Percentiles rank a stretch among this genome's conserved stretches.
phyloP scores from a whole-genome alignment of 1,140 invertebrate genomes.

The Aphelinus atriplicis region DNA sequence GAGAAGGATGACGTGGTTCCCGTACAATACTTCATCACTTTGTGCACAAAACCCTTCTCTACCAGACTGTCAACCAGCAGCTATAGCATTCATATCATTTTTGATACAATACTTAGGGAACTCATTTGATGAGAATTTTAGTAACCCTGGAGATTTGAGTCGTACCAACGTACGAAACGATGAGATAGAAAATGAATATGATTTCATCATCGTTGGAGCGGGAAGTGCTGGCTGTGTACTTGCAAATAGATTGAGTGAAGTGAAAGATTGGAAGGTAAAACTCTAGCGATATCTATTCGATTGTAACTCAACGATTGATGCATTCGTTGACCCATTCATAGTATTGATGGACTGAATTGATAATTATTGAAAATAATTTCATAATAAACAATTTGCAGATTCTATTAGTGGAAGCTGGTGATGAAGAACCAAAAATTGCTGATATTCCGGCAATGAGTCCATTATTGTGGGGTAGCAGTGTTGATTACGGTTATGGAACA shows the following conservation, averaged over 20 bases:
- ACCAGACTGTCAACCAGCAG: not conserved
- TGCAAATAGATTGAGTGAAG: not conserved
- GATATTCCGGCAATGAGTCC: not conserved
- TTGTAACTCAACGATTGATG: not conserved
- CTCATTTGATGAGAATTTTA: not conserved
- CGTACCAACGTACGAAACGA: too few relatives aligned
- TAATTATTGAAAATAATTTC: slow-evolving; percentile 44
- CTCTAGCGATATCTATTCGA: not conserved
- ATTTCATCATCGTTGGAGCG: not conserved
- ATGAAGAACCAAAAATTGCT: not conserved
- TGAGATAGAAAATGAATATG: not conserved
- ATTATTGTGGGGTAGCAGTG: not conserved
- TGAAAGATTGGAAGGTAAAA: not conserved
- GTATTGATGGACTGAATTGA: too few relatives aligned
- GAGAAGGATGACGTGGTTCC: not conserved
- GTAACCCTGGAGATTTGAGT: not conserved
- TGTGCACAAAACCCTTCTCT: not conserved
- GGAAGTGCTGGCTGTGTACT: not conserved
- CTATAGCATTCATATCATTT: not conserved
- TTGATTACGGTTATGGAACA: not conserved
- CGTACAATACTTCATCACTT: not conserved
- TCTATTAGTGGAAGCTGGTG: slow-evolving; percentile 7
- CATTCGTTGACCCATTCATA: not conserved
- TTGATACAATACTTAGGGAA: not conserved
- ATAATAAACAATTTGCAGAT: not conserved